A percentile compares a stretch with the other conserved stretches of the same genome.
These are phyloP conservation scores for Diarsia mendica DNA, from an alignment of 2,888 invertebrate species.

Conservation along the genomic window DNA sequence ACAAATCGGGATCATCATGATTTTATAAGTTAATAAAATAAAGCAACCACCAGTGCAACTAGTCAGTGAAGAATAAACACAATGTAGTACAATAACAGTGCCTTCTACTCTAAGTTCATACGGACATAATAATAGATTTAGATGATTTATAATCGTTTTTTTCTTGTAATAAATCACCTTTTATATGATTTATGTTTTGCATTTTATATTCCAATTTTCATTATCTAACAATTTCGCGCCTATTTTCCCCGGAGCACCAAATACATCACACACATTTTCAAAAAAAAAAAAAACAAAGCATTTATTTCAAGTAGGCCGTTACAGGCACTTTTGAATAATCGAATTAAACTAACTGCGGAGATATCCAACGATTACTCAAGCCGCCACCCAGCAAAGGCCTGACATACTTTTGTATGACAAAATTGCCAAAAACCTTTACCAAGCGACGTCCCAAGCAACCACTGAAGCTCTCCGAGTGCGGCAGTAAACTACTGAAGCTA, in stretches of 20 bases:
- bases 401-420: too few relatives aligned
- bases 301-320: too few relatives aligned
- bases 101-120: conserved; percentile 65
- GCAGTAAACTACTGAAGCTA: too few relatives aligned
- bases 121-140: conserved; percentile 54
- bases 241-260: not conserved
- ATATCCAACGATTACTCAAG: too few relatives aligned
- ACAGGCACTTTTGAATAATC: too few relatives aligned
- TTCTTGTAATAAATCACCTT: conserved; percentile 54
- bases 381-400: too few relatives aligned
- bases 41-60: conserved; percentile 68
- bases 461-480: too few relatives aligned
- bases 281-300: too few relatives aligned
- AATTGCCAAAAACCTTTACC: too few relatives aligned
- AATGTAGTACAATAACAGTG: conserved; percentile 67
- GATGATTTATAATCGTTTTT: conserved; percentile 51
- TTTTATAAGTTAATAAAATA: conserved; percentile 22
- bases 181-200: conserved; percentile 33
- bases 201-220: not conserved
- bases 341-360: too few relatives aligned
- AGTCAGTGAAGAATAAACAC: conserved; percentile 71
- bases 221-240: not conserved
- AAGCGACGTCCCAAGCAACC: too few relatives aligned
- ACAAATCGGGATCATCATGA: conserved; percentile 67
- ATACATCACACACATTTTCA: not conserved